Evolutionary conservation across 2,113 vertebrate genomes (phyloP).

Genomic region (Labeo rohita): DNA sequence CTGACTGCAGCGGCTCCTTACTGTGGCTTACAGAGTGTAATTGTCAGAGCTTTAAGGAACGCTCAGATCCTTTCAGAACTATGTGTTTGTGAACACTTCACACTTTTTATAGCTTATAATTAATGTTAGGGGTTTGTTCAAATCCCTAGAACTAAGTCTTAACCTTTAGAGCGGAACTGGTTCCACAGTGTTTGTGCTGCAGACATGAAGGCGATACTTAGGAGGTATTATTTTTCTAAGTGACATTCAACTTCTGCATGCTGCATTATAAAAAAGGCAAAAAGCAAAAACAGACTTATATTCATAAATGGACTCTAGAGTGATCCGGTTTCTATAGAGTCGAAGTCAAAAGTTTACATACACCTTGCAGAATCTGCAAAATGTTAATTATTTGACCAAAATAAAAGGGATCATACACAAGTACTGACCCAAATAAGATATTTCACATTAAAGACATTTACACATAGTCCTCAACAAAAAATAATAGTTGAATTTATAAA

Average conservation of each 20-base stretch:
- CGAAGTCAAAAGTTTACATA: no score
- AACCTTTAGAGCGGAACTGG: not conserved
- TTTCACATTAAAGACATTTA: no score
- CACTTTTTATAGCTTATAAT: not conserved
- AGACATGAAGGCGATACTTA: not conserved
- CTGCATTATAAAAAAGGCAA: not conserved
- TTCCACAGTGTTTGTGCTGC: not conserved
- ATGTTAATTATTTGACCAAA: no score
- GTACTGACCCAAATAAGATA: no score
- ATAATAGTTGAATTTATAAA: no score
- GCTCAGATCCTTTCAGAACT: not conserved
- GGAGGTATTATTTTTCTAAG: not conserved
- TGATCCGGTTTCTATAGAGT: no score
- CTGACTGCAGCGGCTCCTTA: not conserved
- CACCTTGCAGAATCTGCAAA: no score
- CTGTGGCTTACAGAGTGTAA: not conserved
- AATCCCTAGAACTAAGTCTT: slow-evolving; percentile 8
- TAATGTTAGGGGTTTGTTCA: not conserved
- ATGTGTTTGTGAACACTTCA: not conserved
- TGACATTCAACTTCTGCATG: not conserved
- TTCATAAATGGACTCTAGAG: not conserved
- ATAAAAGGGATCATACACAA: no score
- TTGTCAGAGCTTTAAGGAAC: not conserved
- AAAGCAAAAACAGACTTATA: not conserved
- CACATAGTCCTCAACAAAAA: no score